Percentiles rank a stretch among this genome's conserved stretches.
Evolutionary conservation across 2,888 invertebrate species (phyloP).

Genomic region (Ornithoptera priamus): DNA sequence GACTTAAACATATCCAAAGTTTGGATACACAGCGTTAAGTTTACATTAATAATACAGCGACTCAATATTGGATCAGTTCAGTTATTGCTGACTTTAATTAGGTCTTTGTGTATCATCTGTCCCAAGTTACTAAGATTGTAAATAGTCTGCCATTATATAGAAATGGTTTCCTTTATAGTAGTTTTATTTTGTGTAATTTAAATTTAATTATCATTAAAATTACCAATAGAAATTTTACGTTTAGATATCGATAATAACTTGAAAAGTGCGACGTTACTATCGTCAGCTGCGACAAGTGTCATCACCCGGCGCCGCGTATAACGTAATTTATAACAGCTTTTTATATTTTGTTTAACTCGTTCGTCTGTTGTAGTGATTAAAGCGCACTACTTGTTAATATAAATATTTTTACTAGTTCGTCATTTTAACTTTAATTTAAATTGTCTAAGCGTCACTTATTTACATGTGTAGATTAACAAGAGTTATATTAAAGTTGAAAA

Average conservation of each 20-base stretch:
- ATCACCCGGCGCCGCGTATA: conserved; percentile 11
- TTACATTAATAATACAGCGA: too few relatives aligned
- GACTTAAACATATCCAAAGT: too few relatives aligned
- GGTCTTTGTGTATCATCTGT: too few relatives aligned
- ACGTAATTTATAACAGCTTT: conserved; percentile 16
- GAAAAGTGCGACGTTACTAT: conserved; percentile 4
- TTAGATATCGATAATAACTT: conserved; percentile 8
- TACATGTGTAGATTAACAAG: too few relatives aligned
- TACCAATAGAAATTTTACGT: not conserved
- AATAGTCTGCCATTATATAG: too few relatives aligned
- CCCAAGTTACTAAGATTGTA: too few relatives aligned
- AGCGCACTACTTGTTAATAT: not conserved
- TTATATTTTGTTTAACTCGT: conserved; percentile 18
- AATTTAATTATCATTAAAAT: not conserved
- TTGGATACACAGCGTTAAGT: too few relatives aligned
- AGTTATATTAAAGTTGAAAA: too few relatives aligned
- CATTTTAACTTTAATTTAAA: not conserved
- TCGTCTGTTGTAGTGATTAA: not conserved
- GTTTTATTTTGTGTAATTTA: not conserved
- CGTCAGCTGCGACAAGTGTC: conserved; percentile 11
- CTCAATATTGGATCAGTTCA: too few relatives aligned
- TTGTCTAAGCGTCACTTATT: not conserved
- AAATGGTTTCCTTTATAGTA: too few relatives aligned
- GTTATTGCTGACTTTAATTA: too few relatives aligned
- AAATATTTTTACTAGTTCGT: not conserved